Percentiles rank a stretch among this genome's conserved stretches.
phyloP scores from a whole-genome alignment of 2,888 invertebrate genomes.

The Nemoura dubitans region DNA sequence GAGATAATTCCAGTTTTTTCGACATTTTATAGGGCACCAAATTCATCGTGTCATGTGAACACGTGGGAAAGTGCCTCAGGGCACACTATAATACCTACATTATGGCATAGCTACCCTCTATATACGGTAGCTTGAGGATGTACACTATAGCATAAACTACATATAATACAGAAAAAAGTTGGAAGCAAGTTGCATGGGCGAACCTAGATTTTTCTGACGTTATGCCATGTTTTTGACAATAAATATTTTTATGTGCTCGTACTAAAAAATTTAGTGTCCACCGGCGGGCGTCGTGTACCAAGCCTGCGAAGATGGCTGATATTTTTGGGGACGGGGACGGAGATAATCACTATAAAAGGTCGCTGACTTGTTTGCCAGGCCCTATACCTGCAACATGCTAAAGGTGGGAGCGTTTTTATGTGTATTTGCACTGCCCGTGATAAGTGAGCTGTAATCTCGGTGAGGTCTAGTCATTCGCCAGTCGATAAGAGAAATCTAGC shows the following conservation, averaged over 20 bases:
- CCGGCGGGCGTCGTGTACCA: not conserved
- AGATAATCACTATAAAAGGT: not conserved
- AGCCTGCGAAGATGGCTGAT: not conserved
- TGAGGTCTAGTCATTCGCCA: not conserved
- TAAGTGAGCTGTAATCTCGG: not conserved
- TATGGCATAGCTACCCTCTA: not conserved
- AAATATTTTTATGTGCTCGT: not conserved
- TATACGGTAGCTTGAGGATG: not conserved
- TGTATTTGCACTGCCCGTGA: not conserved
- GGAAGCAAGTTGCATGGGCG: not conserved
- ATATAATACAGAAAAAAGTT: conserved; percentile 12
- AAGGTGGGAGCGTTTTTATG: not conserved
- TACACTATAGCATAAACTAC: not conserved
- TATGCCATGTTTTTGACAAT: not conserved
- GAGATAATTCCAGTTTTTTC: conserved; percentile 48
- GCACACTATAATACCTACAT: conserved; percentile 7
- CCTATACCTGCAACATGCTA: not conserved
- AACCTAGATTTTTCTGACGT: not conserved
- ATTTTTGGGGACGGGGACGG: not conserved
- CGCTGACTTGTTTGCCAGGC: not conserved
- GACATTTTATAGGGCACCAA: conserved; percentile 39
- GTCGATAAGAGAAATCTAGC: not conserved
- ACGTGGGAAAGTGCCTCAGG: not conserved
- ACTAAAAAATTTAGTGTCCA: conserved; percentile 7
- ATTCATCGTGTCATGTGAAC: conserved; percentile 16